Evolutionary conservation across 2,113 vertebrate genomes (phyloP).

Genomic region (Typhlomys cinereus): DNA sequence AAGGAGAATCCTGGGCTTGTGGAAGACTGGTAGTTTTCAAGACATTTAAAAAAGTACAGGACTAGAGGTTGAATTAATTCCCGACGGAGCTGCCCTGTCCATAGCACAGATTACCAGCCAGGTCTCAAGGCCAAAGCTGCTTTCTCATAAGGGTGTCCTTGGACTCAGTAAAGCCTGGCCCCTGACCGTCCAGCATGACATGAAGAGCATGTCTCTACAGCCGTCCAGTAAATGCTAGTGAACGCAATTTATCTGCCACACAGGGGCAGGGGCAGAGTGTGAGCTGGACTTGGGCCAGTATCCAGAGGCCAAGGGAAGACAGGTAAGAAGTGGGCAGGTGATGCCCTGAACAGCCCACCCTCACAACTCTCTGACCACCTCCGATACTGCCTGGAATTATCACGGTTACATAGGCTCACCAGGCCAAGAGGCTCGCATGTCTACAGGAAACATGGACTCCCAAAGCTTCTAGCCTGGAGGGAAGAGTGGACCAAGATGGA

Average conservation of each 20-base stretch:
- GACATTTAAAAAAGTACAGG: neutral
- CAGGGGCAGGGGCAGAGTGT: neutral
- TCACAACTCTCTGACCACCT: slow-evolving; percentile 48
- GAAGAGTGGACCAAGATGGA: neutral
- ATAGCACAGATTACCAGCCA: accelerated
- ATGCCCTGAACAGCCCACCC: neutral
- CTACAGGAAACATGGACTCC: too few species aligned
- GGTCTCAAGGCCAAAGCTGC: accelerated
- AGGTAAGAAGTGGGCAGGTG: accelerated
- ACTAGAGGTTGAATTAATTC: neutral
- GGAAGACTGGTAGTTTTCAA: neutral
- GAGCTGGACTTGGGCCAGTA: neutral
- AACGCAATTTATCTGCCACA: neutral
- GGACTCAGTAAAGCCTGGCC: neutral
- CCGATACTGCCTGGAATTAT: slow-evolving; percentile 53
- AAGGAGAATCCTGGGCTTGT: neutral
- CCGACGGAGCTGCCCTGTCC: neutral
- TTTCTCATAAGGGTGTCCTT: neutral
- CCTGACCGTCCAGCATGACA: neutral
- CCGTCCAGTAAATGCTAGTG: neutral
- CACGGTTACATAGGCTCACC: accelerated
- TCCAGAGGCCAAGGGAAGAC: neutral
- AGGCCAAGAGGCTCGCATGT: accelerated
- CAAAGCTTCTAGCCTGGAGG: neutral
- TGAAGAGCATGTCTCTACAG: neutral